Conservation (phyloP, 1,140 invertebrate genomes). For the Drosophila grimshawi region DNA sequence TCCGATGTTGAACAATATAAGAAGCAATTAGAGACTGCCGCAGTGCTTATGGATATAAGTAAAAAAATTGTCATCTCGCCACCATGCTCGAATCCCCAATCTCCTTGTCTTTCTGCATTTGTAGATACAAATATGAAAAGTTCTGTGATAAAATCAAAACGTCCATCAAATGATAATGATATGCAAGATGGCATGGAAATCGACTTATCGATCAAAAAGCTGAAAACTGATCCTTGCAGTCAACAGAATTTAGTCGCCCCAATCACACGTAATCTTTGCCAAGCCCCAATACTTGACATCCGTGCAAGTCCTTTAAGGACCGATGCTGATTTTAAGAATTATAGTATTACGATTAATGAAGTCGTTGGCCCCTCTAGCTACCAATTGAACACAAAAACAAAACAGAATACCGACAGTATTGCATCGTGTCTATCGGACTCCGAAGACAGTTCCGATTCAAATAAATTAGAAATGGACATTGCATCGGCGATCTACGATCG, state of each 20-base stretch:
- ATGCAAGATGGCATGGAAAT: slow-evolving; percentile 76
- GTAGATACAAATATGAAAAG: slow-evolving; percentile 82
- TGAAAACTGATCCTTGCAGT: slow-evolving; percentile 61
- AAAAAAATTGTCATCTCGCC: slow-evolving; percentile 84
- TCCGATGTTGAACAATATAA: slow-evolving; percentile 68
- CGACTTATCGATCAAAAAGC: slow-evolving; percentile 80
- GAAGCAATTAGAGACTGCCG: slow-evolving; percentile 82
- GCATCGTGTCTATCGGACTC: slow-evolving; percentile 55
- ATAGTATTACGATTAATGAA: slow-evolving; percentile 70
- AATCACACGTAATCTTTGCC: slow-evolving; percentile 54
- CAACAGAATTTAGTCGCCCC: slow-evolving; percentile 42
- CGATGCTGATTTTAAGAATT: slow-evolving; percentile 59
- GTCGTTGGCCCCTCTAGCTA: slow-evolving; percentile 50
- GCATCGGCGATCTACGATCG: slow-evolving; percentile 68
- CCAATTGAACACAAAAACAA: slow-evolving; percentile 47
- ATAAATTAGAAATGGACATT: slow-evolving; percentile 82
- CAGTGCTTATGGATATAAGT: slow-evolving; percentile 84
- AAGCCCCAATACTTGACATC: slow-evolving; percentile 61
- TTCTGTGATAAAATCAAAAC: slow-evolving; percentile 84
- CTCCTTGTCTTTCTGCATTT: slow-evolving; percentile 70
- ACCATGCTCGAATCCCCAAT: slow-evolving; percentile 83
- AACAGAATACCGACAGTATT: slow-evolving; percentile 49
- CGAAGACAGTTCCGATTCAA: slow-evolving; percentile 79
- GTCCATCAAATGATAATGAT: slow-evolving; percentile 70
- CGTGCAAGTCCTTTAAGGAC: slow-evolving; percentile 47